Conservation (phyloP, 2,888 invertebrate species). For the Sphecodes monilicornis region DNA sequence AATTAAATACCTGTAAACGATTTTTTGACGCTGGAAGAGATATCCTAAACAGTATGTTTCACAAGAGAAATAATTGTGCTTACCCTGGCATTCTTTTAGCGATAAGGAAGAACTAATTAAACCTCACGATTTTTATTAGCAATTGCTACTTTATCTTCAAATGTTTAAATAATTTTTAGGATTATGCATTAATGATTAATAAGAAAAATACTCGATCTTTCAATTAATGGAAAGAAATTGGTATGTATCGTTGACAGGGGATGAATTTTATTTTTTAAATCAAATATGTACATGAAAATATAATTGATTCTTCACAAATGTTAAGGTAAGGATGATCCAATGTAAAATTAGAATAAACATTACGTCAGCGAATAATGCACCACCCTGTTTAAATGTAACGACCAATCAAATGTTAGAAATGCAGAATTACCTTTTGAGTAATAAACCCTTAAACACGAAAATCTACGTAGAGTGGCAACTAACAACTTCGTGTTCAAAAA, state of each 20-base stretch:
- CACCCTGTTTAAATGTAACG: constrained; percentile 32
- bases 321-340: constrained; percentile 10
- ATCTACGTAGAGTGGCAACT: constrained; percentile 36
- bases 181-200: constrained; percentile 22
- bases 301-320: neutral
- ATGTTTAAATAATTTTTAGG: neutral
- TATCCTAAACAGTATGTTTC: constrained; percentile 56
- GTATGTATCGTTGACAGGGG: constrained; percentile 8
- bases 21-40: constrained; percentile 39
- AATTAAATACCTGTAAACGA: constrained; percentile 49
- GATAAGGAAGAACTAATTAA: constrained; percentile 44
- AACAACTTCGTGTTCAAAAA: neutral
- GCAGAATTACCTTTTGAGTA: constrained; percentile 65
- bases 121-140: constrained; percentile 29
- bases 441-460: constrained; percentile 1
- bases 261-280: neutral
- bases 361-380: constrained; percentile 52
- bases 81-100: constrained; percentile 70
- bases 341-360: constrained; percentile 52
- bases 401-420: constrained; percentile 64
- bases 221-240: constrained; percentile 3
- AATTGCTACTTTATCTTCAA: constrained; percentile 17
- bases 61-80: constrained; percentile 58
- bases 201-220: constrained; percentile 25
- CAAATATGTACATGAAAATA: constrained; percentile 9